Base-by-base conservation (phyloP, 2,888 invertebrate species). In the Silvanus unidentatus region DNA sequence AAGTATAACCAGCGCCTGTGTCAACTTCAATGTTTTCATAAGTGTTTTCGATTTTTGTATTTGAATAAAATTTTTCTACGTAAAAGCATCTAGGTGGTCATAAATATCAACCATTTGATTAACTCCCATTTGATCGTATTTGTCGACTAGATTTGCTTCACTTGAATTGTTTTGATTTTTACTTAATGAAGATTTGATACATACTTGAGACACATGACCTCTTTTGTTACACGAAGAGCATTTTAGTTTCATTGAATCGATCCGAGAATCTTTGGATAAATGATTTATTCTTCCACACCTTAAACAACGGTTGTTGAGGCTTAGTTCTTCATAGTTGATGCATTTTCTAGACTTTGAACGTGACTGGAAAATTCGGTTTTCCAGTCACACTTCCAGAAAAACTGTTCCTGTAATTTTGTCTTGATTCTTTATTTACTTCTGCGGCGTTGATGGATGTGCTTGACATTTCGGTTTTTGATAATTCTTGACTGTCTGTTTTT, bases 1-100 rank as follows among this genome's bases (percentile, higher is more conserved):
- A 36, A 13, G 49, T 49, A 28, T 43, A 39, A 1, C 49, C 49
- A 14, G 49, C 47, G 38, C 49, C 49, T 9, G 49, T 43, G 38
- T 49, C 46, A 15, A 49, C 38, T 27, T 49, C 46, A 30, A 49
- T 44, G 13, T 46, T 47, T 44, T 49, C 38, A 15, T n/a, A 10
- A 15, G 28, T 12, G 9, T 34, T 43, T 32, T 32, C 13, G 13
- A 32, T 32, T 32, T 32, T 3, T 9, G n/a, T 12, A 12, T 12
- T 9, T 28, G 28, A n/a, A n/a, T 5, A 32, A 32, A 5, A 9
- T 32, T 32, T 32, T 9, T 3, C 11, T 32, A 5, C 32, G 3
- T 32, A n/a, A n/a, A n/a, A n/a, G n/a, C 13, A 12, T n/a, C 32
- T 32, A 8, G 4, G 11, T 32, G 3, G 32, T 32, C 5, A n/a